Evolutionary conservation across 92 coral and sea anemone genomes (phyloP).

Genomic region (Ricordea florida): DNA sequence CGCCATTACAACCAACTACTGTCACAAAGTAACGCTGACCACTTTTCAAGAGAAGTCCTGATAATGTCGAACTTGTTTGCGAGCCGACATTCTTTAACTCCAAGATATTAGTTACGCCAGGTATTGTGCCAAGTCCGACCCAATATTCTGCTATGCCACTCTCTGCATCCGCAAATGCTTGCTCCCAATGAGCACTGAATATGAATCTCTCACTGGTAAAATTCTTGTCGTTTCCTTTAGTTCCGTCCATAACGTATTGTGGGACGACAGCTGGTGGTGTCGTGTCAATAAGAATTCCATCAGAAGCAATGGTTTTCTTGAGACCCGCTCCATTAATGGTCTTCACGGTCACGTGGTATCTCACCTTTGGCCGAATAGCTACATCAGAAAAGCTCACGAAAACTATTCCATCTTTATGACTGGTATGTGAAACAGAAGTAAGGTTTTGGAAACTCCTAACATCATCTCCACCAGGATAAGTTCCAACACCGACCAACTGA

Average conservation of each 20-base stretch:
- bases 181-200: slow-evolving; percentile 84
- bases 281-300: slow-evolving; percentile 79
- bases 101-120: slow-evolving; percentile 63
- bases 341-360: slow-evolving; percentile 71
- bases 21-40: slow-evolving; percentile 70
- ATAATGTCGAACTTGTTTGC: slow-evolving; percentile 47
- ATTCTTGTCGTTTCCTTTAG: slow-evolving; percentile 63
- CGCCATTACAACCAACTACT: slow-evolving; percentile 80
- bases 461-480: slow-evolving; percentile 75
- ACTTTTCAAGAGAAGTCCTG: slow-evolving; percentile 56
- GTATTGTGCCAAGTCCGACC: slow-evolving; percentile 76
- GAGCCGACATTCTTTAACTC: slow-evolving; percentile 39
- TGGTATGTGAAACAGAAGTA: not conserved
- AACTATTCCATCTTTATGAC: slow-evolving; percentile 7
- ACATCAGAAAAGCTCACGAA: slow-evolving; percentile 43
- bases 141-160: slow-evolving; percentile 68
- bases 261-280: slow-evolving; percentile 75
- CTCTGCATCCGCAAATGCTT: slow-evolving; percentile 85
- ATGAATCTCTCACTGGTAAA: slow-evolving; percentile 40
- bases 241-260: slow-evolving; percentile 73
- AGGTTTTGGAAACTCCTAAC: slow-evolving; percentile 27
- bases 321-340: slow-evolving; percentile 72
- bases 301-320: slow-evolving; percentile 56
- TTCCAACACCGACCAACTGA: slow-evolving; percentile 65
- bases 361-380: slow-evolving; percentile 37